Percentiles rank a stretch among this genome's conserved stretches.
Conservation (phyloP, 64 coral and sea anemone species). For the Cladopsammia gracilis region DNA sequence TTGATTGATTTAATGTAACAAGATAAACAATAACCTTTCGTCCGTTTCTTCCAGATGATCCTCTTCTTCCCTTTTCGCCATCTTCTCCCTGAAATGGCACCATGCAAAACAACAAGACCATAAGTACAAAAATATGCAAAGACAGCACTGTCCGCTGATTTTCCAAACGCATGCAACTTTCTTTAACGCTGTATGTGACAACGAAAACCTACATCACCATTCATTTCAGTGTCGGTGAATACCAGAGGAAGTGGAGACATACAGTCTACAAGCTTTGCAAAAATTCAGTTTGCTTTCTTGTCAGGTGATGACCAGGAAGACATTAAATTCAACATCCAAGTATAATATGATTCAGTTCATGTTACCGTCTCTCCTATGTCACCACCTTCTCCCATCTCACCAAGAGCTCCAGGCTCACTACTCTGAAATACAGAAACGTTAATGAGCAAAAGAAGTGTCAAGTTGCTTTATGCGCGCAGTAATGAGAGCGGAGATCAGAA, state of each 20-base stretch:
- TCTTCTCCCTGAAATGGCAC: constrained; percentile 1
- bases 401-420: constrained; percentile 34
- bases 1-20: neutral
- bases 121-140: neutral
- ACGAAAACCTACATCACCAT: no score
- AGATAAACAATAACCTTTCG: neutral
- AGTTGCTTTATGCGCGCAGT: neutral
- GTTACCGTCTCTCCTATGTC: constrained; percentile 32
- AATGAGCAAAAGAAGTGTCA: neutral
- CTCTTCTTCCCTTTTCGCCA: constrained; percentile 38
- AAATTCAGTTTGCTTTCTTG: no score
- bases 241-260: no score
- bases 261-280: no score
- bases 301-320: no score
- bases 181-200: no score
- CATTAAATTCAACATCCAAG: no score
- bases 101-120: neutral
- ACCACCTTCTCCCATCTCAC: constrained; percentile 20
- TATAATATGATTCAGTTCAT: neutral
- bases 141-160: neutral
- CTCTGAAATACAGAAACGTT: neutral
- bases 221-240: no score
- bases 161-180: neutral
- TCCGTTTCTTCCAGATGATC: constrained; percentile 36
- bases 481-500: no score